Percentiles rank a stretch among this genome's conserved stretches.
These are phyloP conservation scores for Fissipunctia ypsillon DNA, from an alignment of 2,888 invertebrate species.

Conservation along the genomic window DNA sequence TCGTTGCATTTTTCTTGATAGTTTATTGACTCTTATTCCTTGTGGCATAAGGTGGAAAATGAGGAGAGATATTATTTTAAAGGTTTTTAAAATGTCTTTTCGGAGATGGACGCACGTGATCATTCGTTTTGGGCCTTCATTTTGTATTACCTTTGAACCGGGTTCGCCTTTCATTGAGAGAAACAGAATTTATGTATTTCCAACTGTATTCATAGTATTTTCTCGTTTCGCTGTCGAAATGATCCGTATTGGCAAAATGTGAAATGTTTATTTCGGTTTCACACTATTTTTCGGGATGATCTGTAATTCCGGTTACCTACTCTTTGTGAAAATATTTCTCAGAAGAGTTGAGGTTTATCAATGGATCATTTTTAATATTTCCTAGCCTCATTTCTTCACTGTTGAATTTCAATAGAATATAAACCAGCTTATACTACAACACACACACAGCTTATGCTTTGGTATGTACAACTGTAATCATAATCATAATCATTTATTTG, in stretches of 20 bases:
- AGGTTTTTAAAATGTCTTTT: constrained; percentile 36
- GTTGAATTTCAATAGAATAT: not conserved
- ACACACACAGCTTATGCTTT: too few species aligned
- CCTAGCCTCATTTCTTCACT: not conserved
- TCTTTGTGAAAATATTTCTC: not conserved
- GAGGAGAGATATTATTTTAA: constrained; percentile 13
- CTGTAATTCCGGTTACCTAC: not conserved
- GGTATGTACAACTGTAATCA: too few species aligned
- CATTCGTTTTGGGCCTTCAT: constrained; percentile 38
- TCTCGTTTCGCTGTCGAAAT: not conserved
- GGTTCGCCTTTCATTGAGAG: constrained; percentile 41
- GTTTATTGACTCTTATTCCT: constrained; percentile 51
- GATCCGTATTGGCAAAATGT: constrained; percentile 15
- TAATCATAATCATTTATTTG: too few species aligned
- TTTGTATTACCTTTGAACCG: constrained; percentile 44
- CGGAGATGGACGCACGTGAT: constrained; percentile 31
- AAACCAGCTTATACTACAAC: too few species aligned
- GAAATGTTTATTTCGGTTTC: constrained; percentile 14
- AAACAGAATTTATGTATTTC: constrained; percentile 23
- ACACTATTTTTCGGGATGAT: not conserved
- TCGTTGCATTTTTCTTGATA: constrained; percentile 55
- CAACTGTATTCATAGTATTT: constrained; percentile 42
- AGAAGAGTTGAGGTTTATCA: not conserved
- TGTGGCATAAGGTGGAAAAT: constrained; percentile 37
- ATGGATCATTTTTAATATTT: not conserved